Evolutionary conservation across 2,113 vertebrate genomes (phyloP).

Genomic region (Choloepus hoffmanni): DNA sequence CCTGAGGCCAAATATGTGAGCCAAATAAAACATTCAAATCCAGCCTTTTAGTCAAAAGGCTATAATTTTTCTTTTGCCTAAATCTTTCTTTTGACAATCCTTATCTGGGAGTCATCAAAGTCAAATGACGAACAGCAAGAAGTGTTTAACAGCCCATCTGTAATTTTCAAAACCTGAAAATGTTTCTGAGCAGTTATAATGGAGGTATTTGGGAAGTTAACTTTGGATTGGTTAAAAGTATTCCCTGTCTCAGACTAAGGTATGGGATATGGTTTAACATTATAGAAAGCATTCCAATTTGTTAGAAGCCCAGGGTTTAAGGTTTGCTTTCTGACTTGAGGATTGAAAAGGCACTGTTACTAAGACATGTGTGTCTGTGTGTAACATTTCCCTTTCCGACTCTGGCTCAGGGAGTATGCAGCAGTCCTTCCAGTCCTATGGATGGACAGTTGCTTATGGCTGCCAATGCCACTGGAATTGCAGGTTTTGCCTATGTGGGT

Average conservation of each 20-base stretch:
- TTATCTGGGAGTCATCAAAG: slow-evolving; percentile 27
- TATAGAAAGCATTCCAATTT: neutral
- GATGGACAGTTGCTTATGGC: neutral
- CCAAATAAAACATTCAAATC: slow-evolving; percentile 70
- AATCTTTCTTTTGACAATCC: slow-evolving; percentile 51
- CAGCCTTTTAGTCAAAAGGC: neutral
- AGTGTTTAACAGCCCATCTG: slow-evolving; percentile 15
- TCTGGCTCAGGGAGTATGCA: neutral
- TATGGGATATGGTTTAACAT: neutral
- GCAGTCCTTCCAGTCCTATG: neutral
- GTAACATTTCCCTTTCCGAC: neutral
- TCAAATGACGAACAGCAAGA: slow-evolving; percentile 59
- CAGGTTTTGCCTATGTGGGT: neutral
- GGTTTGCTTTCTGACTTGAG: neutral
- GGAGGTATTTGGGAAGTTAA: neutral
- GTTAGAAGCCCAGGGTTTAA: neutral
- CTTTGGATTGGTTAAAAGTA: neutral
- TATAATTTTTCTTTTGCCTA: slow-evolving; percentile 67
- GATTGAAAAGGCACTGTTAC: neutral
- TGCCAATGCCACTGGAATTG: neutral
- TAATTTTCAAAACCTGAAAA: slow-evolving; percentile 36
- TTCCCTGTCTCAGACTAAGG: neutral
- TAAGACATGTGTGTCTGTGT: too few species aligned
- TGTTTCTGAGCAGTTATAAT: neutral
- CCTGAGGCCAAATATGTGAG: neutral